phyloP scores from a whole-genome alignment of 1,140 invertebrate species.

The Magallana angulata region DNA sequence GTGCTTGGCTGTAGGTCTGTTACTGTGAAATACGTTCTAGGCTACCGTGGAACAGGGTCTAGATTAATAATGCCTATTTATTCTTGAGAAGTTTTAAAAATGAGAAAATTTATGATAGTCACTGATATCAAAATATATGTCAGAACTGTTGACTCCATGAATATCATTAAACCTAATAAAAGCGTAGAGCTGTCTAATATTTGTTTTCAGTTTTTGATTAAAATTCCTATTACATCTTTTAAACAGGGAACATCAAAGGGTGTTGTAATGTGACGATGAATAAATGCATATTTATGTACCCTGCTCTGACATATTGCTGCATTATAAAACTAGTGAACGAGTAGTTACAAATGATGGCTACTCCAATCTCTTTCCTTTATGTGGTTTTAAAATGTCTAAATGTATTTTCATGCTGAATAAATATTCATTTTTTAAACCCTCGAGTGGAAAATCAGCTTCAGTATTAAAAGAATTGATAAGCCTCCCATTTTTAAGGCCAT shows the following conservation, averaged over 20 bases:
- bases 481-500: no score
- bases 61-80: background rate
- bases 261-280: background rate
- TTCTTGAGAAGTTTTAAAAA: background rate
- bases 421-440: no score
- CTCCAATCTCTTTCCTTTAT: background rate
- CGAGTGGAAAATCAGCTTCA: no score
- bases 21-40: no score
- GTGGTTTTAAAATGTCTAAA: background rate
- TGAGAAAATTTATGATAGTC: background rate
- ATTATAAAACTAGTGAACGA: slow-evolving; percentile 2
- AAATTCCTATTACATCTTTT: slow-evolving; percentile 25
- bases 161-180: slow-evolving; percentile 3
- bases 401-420: no score
- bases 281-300: slow-evolving; percentile 15
- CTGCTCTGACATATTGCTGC: background rate
- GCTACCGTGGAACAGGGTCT: no score
- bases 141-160: background rate
- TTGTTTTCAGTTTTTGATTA: slow-evolving; percentile 23
- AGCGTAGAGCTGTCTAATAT: background rate
- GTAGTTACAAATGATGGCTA: background rate
- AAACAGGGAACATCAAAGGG: slow-evolving; percentile 16
- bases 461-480: no score
- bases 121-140: background rate
- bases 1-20: background rate